Evolutionary conservation across 2,888 invertebrate species (phyloP).

Genomic region (Mythimna impura): DNA sequence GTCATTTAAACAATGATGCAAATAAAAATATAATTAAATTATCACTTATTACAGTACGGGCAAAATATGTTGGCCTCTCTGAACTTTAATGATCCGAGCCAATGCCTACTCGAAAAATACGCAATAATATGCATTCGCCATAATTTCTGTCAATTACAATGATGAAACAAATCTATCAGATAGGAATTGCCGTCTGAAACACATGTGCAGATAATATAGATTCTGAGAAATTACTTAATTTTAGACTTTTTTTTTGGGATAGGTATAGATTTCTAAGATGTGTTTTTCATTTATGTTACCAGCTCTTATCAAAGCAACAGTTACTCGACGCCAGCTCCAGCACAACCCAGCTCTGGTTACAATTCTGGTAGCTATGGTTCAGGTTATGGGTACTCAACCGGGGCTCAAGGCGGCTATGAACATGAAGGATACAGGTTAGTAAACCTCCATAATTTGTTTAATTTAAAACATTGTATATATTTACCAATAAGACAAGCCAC

Average conservation of each 20-base stretch:
- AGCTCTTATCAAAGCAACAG: conserved; percentile 84
- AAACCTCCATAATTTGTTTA: conserved; percentile 2
- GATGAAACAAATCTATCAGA: conserved; percentile 76
- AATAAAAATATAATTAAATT: background rate
- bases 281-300: conserved; percentile 38
- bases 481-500: background rate
- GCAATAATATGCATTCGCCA: too few species aligned
- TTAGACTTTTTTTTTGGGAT: background rate
- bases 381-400: conserved; percentile 84
- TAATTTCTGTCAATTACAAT: too few species aligned
- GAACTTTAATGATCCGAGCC: too few species aligned
- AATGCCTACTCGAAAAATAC: too few species aligned
- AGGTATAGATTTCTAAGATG: background rate
- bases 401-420: conserved; percentile 81
- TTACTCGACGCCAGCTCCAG: conserved; percentile 80
- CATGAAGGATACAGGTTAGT: conserved; percentile 84
- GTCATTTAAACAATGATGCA: background rate
- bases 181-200: conserved; percentile 90
- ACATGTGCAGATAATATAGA: conserved; percentile 83
- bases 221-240: conserved; percentile 71
- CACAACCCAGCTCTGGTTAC: conserved; percentile 77
- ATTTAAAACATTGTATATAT: background rate
- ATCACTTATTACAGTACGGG: background rate
- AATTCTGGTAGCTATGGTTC: conserved; percentile 80
- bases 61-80: too few species aligned